Conservation (phyloP, 2,888 invertebrate genomes). For the Cheilosia impressa region DNA sequence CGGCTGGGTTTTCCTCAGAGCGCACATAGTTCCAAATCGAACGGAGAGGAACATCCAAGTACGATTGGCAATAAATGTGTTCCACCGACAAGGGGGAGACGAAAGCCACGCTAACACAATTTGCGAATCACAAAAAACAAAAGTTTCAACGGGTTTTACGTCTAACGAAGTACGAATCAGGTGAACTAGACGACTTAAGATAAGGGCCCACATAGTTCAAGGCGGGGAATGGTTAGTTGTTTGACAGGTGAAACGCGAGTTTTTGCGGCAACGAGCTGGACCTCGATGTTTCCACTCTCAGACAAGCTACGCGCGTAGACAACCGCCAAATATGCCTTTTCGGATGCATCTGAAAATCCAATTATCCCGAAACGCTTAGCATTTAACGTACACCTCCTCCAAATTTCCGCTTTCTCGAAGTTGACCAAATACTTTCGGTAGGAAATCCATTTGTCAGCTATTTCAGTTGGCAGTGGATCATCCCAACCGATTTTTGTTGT, state of each 20-base stretch:
- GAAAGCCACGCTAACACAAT: conserved; percentile 74
- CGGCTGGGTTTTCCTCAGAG: too few species aligned
- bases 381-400: not conserved
- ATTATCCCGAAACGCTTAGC: not conserved
- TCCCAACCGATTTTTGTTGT: too few species aligned
- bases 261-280: conserved; percentile 14
- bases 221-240: conserved; percentile 39
- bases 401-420: not conserved
- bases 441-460: not conserved
- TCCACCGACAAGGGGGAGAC: conserved; percentile 32
- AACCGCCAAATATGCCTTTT: conserved; percentile 11
- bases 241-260: conserved; percentile 48
- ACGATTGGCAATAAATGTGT: conserved; percentile 49
- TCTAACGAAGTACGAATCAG: not conserved
- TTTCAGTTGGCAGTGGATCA: too few species aligned
- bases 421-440: not conserved
- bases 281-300: not conserved
- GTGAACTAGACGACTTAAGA: conserved; percentile 2
- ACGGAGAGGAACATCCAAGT: conserved; percentile 37
- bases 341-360: not conserved
- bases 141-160: conserved; percentile 14
- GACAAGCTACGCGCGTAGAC: not conserved
- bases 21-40: too few species aligned
- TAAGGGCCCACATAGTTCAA: conserved; percentile 62
- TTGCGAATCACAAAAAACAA: conserved; percentile 42